Conservation (phyloP, 2,113 vertebrate species). For the Deroptyus accipitrinus region DNA sequence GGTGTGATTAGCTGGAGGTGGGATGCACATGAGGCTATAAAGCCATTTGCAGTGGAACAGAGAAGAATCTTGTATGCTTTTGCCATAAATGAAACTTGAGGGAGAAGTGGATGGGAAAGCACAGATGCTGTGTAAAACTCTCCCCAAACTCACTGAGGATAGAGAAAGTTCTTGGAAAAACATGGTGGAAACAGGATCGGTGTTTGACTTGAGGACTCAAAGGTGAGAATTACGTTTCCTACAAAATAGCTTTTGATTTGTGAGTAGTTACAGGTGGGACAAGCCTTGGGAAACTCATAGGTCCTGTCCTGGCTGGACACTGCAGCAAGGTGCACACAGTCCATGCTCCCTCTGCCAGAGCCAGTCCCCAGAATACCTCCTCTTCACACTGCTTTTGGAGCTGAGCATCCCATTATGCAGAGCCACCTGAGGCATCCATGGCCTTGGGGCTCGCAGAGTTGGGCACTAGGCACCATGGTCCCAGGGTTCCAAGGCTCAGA, state of each 20-base stretch:
- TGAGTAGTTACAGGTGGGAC: not conserved
- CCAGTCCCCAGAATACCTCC: not conserved
- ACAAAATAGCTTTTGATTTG: not conserved
- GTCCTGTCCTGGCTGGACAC: not conserved
- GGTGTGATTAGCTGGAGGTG: not conserved
- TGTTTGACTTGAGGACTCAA: not conserved
- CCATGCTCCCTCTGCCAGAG: not conserved
- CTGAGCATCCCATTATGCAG: not conserved
- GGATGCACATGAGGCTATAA: not conserved
- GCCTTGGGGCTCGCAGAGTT: not conserved
- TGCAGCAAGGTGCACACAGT: too few relatives aligned
- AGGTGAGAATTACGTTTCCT: not conserved
- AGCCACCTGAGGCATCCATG: not conserved
- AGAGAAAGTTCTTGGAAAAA: not conserved
- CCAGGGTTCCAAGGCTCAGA: not conserved
- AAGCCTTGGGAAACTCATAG: not conserved
- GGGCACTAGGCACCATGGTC: fast-evolving
- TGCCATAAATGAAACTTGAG: not conserved
- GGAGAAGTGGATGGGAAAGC: not conserved
- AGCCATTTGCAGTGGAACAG: not conserved
- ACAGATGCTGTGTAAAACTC: not conserved
- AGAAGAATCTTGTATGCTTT: not conserved
- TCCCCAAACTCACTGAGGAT: not conserved
- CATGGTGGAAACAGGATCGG: not conserved
- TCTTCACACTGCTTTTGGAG: not conserved